These are phyloP conservation scores for Ctenicera cuprea DNA, from an alignment of 2,888 invertebrate species.

Conservation along the genomic window DNA sequence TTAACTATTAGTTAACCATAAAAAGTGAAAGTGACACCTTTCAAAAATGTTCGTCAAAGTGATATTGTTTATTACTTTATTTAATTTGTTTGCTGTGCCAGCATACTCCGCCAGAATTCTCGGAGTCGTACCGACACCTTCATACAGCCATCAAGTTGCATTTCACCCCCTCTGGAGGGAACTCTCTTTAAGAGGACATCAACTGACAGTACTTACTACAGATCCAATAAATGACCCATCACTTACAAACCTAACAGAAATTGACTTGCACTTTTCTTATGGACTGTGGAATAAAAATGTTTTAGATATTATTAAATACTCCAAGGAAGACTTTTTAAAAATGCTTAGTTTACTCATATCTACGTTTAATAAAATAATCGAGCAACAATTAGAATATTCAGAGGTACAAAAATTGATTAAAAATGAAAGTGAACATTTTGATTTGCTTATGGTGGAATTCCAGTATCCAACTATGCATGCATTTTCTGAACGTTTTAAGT, in stretches of 20 bases:
- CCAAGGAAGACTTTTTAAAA: background rate
- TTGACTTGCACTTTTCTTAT: slow-evolving; percentile 69
- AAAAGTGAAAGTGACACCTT: background rate
- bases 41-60: background rate
- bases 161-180: slow-evolving; percentile 71
- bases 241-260: slow-evolving; percentile 69
- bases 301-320: background rate
- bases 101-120: slow-evolving; percentile 64
- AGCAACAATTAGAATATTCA: slow-evolving; percentile 53
- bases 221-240: slow-evolving; percentile 69
- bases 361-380: background rate
- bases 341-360: background rate
- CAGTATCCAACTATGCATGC: slow-evolving; percentile 61
- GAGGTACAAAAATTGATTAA: slow-evolving; percentile 64
- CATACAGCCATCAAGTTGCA: slow-evolving; percentile 73
- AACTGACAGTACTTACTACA: slow-evolving; percentile 72
- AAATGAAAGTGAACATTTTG: slow-evolving; percentile 63
- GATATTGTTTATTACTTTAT: background rate
- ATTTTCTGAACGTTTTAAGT: slow-evolving; percentile 64
- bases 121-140: slow-evolving; percentile 70
- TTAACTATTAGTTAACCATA: too few relatives aligned
- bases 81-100: background rate
- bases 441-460: slow-evolving; percentile 66
- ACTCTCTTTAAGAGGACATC: slow-evolving; percentile 72
- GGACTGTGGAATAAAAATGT: slow-evolving; percentile 3